A percentile compares a stretch with the other conserved stretches of the same genome.
Conservation (phyloP, 1,140 invertebrate genomes). For the Heliconius eleuchia region DNA sequence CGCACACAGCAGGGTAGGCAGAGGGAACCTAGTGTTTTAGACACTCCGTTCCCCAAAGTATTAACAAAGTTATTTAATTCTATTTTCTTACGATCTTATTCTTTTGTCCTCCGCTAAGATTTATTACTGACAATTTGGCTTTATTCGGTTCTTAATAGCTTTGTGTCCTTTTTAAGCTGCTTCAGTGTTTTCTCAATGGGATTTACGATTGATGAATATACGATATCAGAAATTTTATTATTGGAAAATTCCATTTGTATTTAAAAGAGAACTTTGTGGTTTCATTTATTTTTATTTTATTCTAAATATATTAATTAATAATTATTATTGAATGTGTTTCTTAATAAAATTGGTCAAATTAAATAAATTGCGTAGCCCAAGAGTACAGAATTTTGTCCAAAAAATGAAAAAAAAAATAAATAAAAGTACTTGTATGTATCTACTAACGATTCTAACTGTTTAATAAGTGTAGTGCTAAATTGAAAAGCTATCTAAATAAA, state of each 20-base stretch:
- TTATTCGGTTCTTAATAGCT: conserved; percentile 7
- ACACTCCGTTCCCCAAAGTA: background rate
- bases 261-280: background rate
- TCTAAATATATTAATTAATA: background rate
- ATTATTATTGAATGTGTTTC: too few species aligned
- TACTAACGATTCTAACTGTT: too few species aligned
- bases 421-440: too few species aligned
- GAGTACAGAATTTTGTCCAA: too few species aligned
- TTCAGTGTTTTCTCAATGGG: conserved; percentile 6
- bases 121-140: conserved; percentile 12
- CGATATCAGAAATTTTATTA: background rate
- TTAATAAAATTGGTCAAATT: background rate
- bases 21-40: too few species aligned
- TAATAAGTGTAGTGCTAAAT: too few species aligned
- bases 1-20: too few species aligned
- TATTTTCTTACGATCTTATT: background rate
- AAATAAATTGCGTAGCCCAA: background rate
- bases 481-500: too few species aligned
- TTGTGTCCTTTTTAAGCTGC: conserved; percentile 7
- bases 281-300: background rate
- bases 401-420: too few species aligned
- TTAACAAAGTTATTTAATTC: background rate
- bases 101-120: conserved; percentile 1
- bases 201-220: conserved; percentile 14
- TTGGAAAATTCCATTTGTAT: background rate